A percentile compares a stretch with the other conserved stretches of the same genome.
Evolutionary conservation across 2,797 vertebrate genomes (phyloP).

Genomic region (Novumbra hubbsi): DNA sequence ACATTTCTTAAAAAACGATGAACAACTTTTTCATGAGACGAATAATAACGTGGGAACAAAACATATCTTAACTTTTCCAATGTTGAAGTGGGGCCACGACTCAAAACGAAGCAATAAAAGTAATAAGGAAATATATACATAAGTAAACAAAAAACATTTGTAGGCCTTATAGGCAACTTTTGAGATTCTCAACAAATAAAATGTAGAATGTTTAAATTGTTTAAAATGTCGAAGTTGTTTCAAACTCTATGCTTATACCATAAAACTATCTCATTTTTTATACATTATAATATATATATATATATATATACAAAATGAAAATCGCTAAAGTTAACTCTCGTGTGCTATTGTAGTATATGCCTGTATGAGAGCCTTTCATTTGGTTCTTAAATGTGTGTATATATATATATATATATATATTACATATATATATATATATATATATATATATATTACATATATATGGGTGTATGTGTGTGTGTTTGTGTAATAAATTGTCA

Average conservation of each 20-base stretch:
- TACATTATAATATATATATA: too few relatives aligned
- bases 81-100: not conserved
- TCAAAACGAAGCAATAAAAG: not conserved
- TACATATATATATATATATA: too few relatives aligned
- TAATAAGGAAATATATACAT: not conserved
- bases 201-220: not conserved
- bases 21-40: not conserved
- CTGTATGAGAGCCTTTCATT: too few relatives aligned
- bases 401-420: too few relatives aligned
- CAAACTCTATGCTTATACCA: not conserved
- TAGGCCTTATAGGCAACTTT: not conserved
- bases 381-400: too few relatives aligned
- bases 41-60: not conserved
- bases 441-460: too few relatives aligned
- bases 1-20: not conserved
- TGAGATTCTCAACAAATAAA: not conserved
- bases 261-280: too few relatives aligned
- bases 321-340: too few relatives aligned
- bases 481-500: not conserved
- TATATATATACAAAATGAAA: too few relatives aligned
- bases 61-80: not conserved
- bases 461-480: too few relatives aligned
- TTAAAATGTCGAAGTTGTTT: not conserved
- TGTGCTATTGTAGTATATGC: too few relatives aligned
- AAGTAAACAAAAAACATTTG: not conserved